A percentile compares a stretch with the other conserved stretches of the same genome.
Conservation (phyloP, 2,797 vertebrate genomes). For the Nannoperca obscura region DNA sequence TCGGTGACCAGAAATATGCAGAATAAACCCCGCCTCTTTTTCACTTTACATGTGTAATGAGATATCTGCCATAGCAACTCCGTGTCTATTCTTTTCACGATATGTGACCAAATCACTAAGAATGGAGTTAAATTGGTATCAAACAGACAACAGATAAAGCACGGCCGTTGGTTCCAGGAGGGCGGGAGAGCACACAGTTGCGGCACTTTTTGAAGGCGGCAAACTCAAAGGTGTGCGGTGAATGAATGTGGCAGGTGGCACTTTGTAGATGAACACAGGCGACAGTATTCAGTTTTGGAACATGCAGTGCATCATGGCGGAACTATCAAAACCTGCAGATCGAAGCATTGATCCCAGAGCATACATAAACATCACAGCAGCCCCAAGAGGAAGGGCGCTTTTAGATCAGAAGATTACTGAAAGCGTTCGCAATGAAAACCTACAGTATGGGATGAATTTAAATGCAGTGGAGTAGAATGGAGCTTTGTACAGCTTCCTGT, state of each 20-base stretch:
- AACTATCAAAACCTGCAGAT: constrained; percentile 32
- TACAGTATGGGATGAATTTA: neutral
- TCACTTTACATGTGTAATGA: neutral
- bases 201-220: constrained; percentile 41
- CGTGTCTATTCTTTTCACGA: neutral
- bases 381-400: neutral
- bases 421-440: neutral
- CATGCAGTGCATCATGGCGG: neutral
- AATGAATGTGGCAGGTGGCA: constrained; percentile 25
- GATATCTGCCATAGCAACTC: neutral
- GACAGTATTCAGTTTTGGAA: neutral
- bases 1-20: constrained; percentile 14
- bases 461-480: neutral
- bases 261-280: constrained; percentile 47
- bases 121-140: neutral
- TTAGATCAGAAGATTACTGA: constrained; percentile 15
- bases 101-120: neutral
- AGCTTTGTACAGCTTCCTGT: constrained; percentile 5
- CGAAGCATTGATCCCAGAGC: constrained; percentile 25
- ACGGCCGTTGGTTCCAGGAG: neutral
- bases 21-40: neutral
- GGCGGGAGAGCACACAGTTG: constrained; percentile 8
- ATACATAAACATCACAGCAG: constrained; percentile 18
- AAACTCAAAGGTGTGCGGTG: constrained; percentile 32
- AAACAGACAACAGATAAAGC: neutral